Evolutionary conservation across 2,113 vertebrate genomes (phyloP), one percentile per base, ranked within the genome.

Genomic region (Esox niger): DNA sequence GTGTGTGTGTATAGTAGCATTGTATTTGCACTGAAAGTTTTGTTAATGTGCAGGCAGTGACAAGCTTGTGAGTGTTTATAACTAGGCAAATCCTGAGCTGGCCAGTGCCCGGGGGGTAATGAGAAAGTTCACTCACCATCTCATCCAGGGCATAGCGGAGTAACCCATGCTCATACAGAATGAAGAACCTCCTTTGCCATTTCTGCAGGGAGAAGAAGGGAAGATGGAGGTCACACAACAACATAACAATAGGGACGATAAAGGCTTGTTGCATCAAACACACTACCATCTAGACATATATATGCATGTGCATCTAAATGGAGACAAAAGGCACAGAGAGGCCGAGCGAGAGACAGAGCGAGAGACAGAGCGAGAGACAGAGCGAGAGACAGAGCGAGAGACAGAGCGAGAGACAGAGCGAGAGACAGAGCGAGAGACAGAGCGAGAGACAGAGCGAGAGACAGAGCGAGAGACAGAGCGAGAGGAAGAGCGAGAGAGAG

Each of bases 151-250:
- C 96, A 0, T 96, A 98, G 76, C 95, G 95, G 71, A 98, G 86
- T 64, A 97, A 85, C 70, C 96, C 96, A 0, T 98, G 95, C 74
- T 98, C 96, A 33, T 98, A 97, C 11, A 98, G 95, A 77, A 98
- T 93, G 86, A 98, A 98, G 89, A 98, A 98, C 32, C 96, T 91
- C 66, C 96, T 90, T 71, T 98, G 96, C 96, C 96, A 98, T 94
- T 98, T 98, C 96, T 98, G 89, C 47, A 56, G 33, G 0, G 30
- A 20, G 35, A 47, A 7, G 30, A 47, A 7, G 30, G 65, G 27
- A 21, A n/a, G 21, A 60, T 49, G 54, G 26, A 20, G 9, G 29
- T 33, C n/a, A n/a, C n/a, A n/a, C n/a, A n/a, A n/a, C n/a, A n/a
- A n/a, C n/a, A n/a, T n/a, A n/a, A n/a, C n/a, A n/a, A n/a, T n/a